Conservation (phyloP, 2,113 vertebrate species). For the Silurus asotus region DNA sequence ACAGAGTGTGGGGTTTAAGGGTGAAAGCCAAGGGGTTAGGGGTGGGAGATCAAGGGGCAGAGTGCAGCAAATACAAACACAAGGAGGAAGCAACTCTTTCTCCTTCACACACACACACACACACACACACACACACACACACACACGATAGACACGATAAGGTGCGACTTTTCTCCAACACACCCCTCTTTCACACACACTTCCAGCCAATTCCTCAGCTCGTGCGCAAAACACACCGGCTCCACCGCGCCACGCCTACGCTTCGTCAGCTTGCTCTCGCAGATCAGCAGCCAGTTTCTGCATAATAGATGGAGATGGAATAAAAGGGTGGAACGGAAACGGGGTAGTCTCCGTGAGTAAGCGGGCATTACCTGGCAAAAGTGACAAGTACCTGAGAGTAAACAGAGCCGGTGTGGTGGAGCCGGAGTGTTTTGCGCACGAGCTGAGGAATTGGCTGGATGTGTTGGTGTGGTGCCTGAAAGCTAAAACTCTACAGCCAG, state of each 20-base stretch:
- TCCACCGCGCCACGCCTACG: background rate
- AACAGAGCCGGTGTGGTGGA: constrained; percentile 19
- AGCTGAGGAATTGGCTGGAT: background rate
- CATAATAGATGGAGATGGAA: background rate
- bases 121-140: background rate
- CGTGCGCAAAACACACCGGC: constrained; percentile 10
- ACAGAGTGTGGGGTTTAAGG: constrained; percentile 2
- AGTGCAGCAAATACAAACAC: constrained; percentile 6
- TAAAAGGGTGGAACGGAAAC: constrained; percentile 46
- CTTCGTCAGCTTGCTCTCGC: background rate
- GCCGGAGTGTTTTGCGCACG: too few relatives aligned
- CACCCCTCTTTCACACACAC: background rate
- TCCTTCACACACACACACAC: background rate
- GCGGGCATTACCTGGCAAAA: constrained; percentile 52
- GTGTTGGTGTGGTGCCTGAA: background rate
- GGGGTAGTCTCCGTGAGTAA: constrained; percentile 31
- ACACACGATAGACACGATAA: background rate
- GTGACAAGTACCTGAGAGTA: constrained; percentile 51
- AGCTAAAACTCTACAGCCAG: background rate
- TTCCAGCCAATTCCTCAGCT: constrained; percentile 2
- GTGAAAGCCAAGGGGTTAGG: constrained; percentile 8
- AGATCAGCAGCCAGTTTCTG: background rate
- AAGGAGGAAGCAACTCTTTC: constrained; percentile 27
- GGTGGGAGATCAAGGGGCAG: constrained; percentile 21
- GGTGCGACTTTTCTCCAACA: background rate